phyloP scores from a whole-genome alignment of 2,113 vertebrate genomes.

The Tinamus guttatus region DNA sequence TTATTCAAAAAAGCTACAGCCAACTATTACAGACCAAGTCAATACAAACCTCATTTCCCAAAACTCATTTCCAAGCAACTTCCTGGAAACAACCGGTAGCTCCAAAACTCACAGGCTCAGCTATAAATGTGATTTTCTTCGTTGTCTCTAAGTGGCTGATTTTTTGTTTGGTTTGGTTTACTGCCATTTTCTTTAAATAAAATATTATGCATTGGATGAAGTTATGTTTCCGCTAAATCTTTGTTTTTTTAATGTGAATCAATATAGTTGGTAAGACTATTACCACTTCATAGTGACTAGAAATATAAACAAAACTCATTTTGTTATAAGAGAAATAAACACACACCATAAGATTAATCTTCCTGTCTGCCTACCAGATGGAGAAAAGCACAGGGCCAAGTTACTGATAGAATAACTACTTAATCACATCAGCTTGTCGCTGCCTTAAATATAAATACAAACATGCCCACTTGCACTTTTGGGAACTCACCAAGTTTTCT shows the following conservation, averaged over 20 bases:
- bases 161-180: background rate
- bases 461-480: background rate
- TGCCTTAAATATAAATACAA: constrained; percentile 6
- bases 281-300: constrained; percentile 13
- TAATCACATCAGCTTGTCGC: constrained; percentile 37
- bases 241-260: background rate
- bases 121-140: constrained; percentile 57
- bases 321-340: constrained; percentile 39
- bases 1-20: constrained; percentile 57
- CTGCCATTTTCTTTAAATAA: constrained; percentile 31
- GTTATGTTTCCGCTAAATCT: background rate
- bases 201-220: background rate
- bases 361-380: constrained; percentile 41
- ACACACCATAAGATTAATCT: constrained; percentile 27
- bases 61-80: constrained; percentile 67
- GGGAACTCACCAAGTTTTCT: background rate
- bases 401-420: constrained; percentile 25
- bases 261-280: background rate
- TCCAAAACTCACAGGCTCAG: constrained; percentile 34
- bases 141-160: constrained; percentile 8
- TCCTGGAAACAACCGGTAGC: constrained; percentile 62
- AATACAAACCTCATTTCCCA: constrained; percentile 73
- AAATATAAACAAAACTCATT: constrained; percentile 1
- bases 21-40: constrained; percentile 50
- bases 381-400: constrained; percentile 17